phyloP scores from a whole-genome alignment of 2,113 vertebrate genomes.

The Ia io region DNA sequence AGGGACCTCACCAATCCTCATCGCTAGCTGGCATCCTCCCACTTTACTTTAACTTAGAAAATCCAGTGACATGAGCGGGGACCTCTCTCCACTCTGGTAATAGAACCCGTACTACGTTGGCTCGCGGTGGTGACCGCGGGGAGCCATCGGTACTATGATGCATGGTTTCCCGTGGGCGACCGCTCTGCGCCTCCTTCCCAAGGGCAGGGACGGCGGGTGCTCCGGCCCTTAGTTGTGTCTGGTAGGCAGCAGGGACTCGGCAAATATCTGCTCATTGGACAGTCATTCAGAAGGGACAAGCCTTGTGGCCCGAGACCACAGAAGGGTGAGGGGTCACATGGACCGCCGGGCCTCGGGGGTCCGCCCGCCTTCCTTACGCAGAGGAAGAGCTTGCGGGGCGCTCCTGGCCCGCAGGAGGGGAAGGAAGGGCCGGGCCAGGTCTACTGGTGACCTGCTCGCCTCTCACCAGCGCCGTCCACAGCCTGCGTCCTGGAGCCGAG shows the following conservation, averaged over 20 bases:
- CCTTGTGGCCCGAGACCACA: background rate
- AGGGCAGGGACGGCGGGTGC: background rate
- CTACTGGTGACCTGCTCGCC: background rate
- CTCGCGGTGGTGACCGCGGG: background rate
- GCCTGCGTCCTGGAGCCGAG: background rate
- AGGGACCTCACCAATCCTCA: background rate
- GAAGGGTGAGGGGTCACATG: background rate
- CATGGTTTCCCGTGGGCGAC: background rate
- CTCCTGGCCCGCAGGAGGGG: background rate
- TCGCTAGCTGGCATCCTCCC: background rate
- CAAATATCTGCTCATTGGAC: background rate
- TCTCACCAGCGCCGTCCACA: background rate
- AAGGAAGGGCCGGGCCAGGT: background rate
- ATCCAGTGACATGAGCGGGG: background rate
- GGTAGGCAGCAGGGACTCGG: background rate
- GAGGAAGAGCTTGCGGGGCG: background rate
- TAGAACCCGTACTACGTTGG: background rate
- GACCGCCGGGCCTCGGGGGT: background rate
- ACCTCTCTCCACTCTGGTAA: background rate
- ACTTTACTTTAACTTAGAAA: slow-evolving; percentile 17
- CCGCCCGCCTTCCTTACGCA: background rate
- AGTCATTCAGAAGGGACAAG: slow-evolving; percentile 6
- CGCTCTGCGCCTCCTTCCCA: background rate
- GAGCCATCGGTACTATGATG: background rate
- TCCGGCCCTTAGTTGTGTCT: background rate